Base-by-base conservation (phyloP, 2,113 vertebrate genomes). In the Chionodraco myersi region DNA sequence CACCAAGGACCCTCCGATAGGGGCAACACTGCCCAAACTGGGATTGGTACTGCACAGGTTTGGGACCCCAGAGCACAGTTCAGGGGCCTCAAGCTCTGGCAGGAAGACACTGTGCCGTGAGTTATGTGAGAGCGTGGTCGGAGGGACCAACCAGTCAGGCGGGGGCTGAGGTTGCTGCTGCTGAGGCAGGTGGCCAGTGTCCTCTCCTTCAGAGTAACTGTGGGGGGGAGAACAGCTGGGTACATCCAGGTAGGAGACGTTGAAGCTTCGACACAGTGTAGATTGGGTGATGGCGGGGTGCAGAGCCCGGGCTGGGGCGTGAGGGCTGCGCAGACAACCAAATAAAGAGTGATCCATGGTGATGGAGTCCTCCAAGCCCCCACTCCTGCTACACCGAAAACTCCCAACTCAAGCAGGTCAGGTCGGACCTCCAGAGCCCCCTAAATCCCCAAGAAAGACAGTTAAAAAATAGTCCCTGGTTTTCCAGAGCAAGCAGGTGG, bases 271-370 rank as follows among this genome's bases (percentile, higher is more conserved):
- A 83, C 96, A 96, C 60, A 97, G 93, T 14, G 96, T 94, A 44
- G 96, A 97, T 89, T 96, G 96, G 59, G 96, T 92, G 86, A 97
- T 89, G 26, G 89, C 96, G 1, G 96, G 95, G 92, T 97, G 97
- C 88, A 97, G 94, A 86, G 95, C 95, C 92, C 96, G 96, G 8
- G 96, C 94, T 0, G 96, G 87, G 83, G 95, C 94, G 74, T 97
- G 97, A 5, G 97, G 96, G 94, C 96, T 97, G 94, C 96, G 95
- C 80, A 98, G 93, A 94, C 96, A 98, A 92, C 97, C 96, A 81
- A 97, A 97, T 80, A 98, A 94, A 87, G 97, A 96, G 93, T 98
- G 97, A 96, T 98, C 97, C 97, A 98, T 98, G 89, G 93, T 95
- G 92, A 96, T 93, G 94, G 92, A 88, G 84, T 60, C 81, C 92